Conservation (phyloP, 2,797 vertebrate species). For the Zenarchopterus dispar region DNA sequence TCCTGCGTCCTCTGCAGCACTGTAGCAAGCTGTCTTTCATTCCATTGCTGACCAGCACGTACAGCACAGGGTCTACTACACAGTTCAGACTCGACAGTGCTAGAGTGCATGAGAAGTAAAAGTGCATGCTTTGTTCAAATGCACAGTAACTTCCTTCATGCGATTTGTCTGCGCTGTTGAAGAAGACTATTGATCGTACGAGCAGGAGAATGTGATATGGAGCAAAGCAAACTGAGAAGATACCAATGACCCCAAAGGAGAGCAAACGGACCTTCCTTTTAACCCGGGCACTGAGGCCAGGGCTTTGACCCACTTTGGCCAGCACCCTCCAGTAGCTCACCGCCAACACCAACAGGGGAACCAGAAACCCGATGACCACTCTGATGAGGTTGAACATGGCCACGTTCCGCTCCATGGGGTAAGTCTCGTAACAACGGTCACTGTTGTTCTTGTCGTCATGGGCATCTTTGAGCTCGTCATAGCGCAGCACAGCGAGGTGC, state of each 20-base stretch:
- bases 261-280: slow-evolving; percentile 82
- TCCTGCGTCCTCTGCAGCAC: slow-evolving; percentile 41
- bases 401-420: slow-evolving; percentile 57
- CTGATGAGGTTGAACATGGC: slow-evolving; percentile 80
- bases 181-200: slow-evolving; percentile 72
- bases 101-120: slow-evolving; percentile 73
- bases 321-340: slow-evolving; percentile 81
- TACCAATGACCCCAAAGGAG: slow-evolving; percentile 80
- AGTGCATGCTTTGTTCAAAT: slow-evolving; percentile 73
- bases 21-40: slow-evolving; percentile 65
- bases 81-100: slow-evolving; percentile 84
- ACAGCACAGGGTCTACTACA: slow-evolving; percentile 83
- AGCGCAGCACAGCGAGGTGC: slow-evolving; percentile 68
- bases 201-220: slow-evolving; percentile 83
- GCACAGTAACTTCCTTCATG: slow-evolving; percentile 54
- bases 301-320: slow-evolving; percentile 76
- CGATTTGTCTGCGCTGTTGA: accelerated
- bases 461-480: slow-evolving; percentile 58
- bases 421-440: slow-evolving; percentile 81
- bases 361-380: slow-evolving; percentile 72
- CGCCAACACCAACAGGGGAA: slow-evolving; percentile 76
- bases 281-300: slow-evolving; percentile 62
- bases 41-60: slow-evolving; percentile 80
- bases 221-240: slow-evolving; percentile 83
- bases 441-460: slow-evolving; percentile 38